These are phyloP conservation scores for Petrocephalus zakoni DNA, from an alignment of 2,113 vertebrate species.

Conservation along the genomic window DNA sequence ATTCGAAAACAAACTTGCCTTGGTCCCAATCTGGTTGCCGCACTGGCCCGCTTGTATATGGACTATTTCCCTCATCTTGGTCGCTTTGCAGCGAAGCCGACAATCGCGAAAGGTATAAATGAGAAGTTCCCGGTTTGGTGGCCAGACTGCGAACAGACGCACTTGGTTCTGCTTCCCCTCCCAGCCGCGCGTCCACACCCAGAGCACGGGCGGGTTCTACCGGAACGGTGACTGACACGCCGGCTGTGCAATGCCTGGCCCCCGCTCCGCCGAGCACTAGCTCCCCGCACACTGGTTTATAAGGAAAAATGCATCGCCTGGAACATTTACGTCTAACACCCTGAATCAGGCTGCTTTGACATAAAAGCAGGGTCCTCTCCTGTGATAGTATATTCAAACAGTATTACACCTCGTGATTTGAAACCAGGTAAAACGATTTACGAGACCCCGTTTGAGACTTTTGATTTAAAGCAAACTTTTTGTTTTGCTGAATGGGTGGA, in stretches of 20 bases:
- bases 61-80: constrained; percentile 84
- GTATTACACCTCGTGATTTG: neutral
- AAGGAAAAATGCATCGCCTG: neutral
- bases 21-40: constrained; percentile 89
- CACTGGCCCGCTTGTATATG: constrained; percentile 91
- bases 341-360: neutral
- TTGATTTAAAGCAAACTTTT: neutral
- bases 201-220: neutral
- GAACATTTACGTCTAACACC: too few species aligned
- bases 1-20: constrained; percentile 54
- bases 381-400: neutral
- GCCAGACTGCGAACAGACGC: neutral
- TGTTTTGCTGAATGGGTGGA: neutral
- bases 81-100: neutral
- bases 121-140: neutral
- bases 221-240: constrained; percentile 8
- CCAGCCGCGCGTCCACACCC: constrained; percentile 37
- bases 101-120: neutral
- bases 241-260: constrained; percentile 17
- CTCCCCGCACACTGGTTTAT: neutral
- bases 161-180: constrained; percentile 9
- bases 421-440: neutral
- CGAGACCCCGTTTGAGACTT: neutral
- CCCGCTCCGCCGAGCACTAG: too few species aligned
- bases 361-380: neutral